Conservation (phyloP, 1,140 invertebrate species). For the Pygmarrhopalites habei region DNA sequence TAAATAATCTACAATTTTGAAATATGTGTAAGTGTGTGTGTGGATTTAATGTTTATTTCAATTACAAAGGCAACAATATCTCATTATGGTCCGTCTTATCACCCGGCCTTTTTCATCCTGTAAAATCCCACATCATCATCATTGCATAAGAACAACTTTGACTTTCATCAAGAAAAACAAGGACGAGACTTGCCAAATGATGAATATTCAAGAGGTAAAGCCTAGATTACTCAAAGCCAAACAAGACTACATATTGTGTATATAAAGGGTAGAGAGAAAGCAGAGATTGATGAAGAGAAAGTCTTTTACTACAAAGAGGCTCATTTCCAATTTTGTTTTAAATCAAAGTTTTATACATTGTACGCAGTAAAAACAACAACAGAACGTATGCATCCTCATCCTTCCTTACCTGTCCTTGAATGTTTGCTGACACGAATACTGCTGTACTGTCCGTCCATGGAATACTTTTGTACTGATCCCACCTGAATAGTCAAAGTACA, state of each 20-base stretch:
- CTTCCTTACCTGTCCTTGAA: conserved; percentile 31
- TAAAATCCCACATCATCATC: too few relatives aligned
- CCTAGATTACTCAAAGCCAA: too few relatives aligned
- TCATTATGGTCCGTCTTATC: conserved; percentile 77
- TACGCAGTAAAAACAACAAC: background rate
- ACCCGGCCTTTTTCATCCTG: conserved; percentile 75
- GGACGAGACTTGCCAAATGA: too few relatives aligned
- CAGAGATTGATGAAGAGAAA: background rate
- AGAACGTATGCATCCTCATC: background rate
- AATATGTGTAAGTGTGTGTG: too few relatives aligned
- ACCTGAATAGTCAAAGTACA: conserved; percentile 45
- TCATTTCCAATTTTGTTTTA: too few relatives aligned
- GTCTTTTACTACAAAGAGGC: background rate
- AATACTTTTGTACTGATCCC: conserved; percentile 75
- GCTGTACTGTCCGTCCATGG: conserved; percentile 56
- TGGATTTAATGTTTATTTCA: too few relatives aligned
- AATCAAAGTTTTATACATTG: background rate
- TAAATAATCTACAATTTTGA: too few relatives aligned
- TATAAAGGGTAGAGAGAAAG: background rate
- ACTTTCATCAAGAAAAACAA: too few relatives aligned
- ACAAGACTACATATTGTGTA: too few relatives aligned
- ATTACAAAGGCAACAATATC: conserved; percentile 73
- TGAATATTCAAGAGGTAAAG: too few relatives aligned
- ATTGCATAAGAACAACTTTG: too few relatives aligned
- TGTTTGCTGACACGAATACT: conserved; percentile 29